Conservation (phyloP, 2,113 vertebrate genomes). For the Mystacornis crossleyi region DNA sequence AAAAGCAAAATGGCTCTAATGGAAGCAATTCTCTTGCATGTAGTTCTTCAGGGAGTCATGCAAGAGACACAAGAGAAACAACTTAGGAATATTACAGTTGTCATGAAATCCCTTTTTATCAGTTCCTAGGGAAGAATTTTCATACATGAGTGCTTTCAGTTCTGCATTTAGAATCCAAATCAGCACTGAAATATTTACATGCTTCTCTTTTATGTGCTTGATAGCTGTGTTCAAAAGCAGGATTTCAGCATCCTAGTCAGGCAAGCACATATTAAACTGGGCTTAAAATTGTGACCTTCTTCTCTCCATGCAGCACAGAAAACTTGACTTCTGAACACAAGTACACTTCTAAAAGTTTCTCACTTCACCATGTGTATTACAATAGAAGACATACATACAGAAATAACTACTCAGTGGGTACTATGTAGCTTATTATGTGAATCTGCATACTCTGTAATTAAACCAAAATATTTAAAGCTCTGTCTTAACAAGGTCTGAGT, state of each 20-base stretch:
- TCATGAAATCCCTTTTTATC: conserved; percentile 44
- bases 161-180: conserved; percentile 23
- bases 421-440: not conserved
- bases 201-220: not conserved
- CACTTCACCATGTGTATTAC: not conserved
- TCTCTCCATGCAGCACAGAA: not conserved
- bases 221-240: not conserved
- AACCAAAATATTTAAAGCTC: not conserved
- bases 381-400: not conserved
- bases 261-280: not conserved
- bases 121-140: conserved; percentile 49
- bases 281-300: not conserved
- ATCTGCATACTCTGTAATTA: not conserved
- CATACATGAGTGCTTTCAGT: conserved; percentile 24
- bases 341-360: not conserved
- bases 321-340: not conserved
- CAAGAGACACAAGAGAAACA: not conserved
- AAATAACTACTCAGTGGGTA: not conserved
- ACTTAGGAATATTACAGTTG: conserved; percentile 15
- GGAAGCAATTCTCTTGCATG: not conserved
- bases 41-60: not conserved
- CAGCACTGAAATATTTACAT: conserved; percentile 45
- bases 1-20: conserved; percentile 20
- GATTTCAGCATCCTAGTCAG: not conserved
- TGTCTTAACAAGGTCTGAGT: not conserved